Evolutionary conservation across 2,113 vertebrate species (phyloP).

Genomic region (Telmatochromis brichardi): DNA sequence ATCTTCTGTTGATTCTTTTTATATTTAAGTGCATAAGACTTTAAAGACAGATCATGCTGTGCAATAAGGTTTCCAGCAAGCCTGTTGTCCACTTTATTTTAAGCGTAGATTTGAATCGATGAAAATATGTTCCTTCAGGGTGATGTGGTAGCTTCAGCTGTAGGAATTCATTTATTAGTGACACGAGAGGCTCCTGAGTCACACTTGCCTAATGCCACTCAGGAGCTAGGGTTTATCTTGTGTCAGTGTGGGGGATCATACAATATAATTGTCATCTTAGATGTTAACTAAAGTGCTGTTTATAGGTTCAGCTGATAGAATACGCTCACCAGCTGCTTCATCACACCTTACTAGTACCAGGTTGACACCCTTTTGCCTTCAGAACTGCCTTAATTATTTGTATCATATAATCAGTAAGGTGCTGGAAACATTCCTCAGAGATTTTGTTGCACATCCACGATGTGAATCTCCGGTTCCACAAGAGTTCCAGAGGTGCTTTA

Average conservation of each 20-base stretch:
- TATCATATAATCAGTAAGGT: not conserved
- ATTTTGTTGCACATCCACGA: not conserved
- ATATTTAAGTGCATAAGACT: not conserved
- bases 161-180: not conserved
- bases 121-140: not conserved
- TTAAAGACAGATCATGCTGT: not conserved
- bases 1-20: not conserved
- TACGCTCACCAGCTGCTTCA: not conserved
- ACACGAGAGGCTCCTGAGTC: not conserved
- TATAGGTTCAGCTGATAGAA: not conserved
- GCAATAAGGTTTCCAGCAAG: not conserved
- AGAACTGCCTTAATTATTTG: not conserved
- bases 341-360: not conserved
- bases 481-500: not conserved
- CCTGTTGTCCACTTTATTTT: not conserved
- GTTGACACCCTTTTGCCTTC: not conserved
- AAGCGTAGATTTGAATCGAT: not conserved
- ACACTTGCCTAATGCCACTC: not conserved
- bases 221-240: not conserved
- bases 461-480: rapidly evolving
- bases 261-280: not conserved
- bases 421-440: not conserved
- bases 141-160: not conserved
- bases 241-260: not conserved
- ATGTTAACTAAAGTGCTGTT: not conserved